These are phyloP conservation scores for Stichopus horrens DNA, from an alignment of 53 echinoderm and acorn worm genomes.

Conservation along the genomic window DNA sequence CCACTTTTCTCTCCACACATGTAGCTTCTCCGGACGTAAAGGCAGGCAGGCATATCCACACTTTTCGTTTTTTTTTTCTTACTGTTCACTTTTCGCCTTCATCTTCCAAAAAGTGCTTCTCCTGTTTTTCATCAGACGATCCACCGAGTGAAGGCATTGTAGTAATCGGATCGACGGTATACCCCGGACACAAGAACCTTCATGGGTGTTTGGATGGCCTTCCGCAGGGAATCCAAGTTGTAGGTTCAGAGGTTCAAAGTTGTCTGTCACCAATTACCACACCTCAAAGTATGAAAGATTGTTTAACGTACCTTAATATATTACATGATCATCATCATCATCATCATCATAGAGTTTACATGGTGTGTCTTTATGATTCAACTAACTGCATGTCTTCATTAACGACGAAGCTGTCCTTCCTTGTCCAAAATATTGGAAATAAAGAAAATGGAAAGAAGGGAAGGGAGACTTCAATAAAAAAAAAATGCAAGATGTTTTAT, in stretches of 20 bases:
- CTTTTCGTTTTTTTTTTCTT: neutral
- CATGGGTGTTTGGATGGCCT: neutral
- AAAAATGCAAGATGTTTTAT: too few relatives aligned
- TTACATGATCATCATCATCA: neutral
- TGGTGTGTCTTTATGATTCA: constrained; percentile 7
- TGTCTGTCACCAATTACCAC: neutral
- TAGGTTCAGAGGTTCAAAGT: neutral
- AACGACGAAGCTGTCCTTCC: neutral
- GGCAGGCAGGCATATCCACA: too few relatives aligned
- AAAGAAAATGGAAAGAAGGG: too few relatives aligned
- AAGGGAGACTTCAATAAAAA: too few relatives aligned
- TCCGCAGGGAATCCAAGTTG: neutral
- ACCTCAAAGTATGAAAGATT: constrained; percentile 21
- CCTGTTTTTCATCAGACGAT: neutral
- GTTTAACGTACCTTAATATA: neutral
- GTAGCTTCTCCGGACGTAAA: too few relatives aligned
- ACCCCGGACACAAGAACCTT: neutral
- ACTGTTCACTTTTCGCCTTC: neutral
- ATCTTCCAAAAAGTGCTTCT: neutral
- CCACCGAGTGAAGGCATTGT: neutral
- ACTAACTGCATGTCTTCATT: constrained; percentile 6
- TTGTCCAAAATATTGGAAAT: neutral
- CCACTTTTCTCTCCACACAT: too few relatives aligned
- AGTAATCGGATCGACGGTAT: constrained; percentile 16
- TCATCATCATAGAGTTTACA: neutral